Evolutionary conservation across 2,797 vertebrate genomes (phyloP).

Genomic region (Heliangelus exortis): DNA sequence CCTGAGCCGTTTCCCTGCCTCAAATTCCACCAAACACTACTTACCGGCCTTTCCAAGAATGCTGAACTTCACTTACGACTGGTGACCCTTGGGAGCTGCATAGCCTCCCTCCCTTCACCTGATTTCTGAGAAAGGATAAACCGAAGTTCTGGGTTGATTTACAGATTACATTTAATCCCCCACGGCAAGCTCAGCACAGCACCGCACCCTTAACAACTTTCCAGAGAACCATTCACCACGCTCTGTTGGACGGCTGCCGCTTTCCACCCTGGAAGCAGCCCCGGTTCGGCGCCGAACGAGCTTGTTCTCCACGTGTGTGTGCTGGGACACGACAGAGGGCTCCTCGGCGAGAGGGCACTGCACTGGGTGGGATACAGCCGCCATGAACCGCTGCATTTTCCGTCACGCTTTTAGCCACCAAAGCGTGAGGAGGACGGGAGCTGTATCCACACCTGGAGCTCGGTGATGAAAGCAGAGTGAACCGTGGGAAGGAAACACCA

Average conservation of each 20-base stretch:
- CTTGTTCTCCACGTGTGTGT: fast-evolving
- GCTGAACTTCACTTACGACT: background rate
- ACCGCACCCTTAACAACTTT: fast-evolving
- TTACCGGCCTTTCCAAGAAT: fast-evolving
- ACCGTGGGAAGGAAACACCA: no score
- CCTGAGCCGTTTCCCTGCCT: fast-evolving
- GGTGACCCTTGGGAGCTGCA: fast-evolving
- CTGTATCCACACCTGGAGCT: background rate
- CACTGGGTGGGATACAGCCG: fast-evolving
- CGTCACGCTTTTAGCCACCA: background rate
- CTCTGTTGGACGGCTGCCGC: background rate
- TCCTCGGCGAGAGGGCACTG: background rate
- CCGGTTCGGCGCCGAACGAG: fast-evolving
- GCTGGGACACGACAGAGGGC: no score
- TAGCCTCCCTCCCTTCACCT: background rate
- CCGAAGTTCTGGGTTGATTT: background rate
- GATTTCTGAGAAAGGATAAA: fast-evolving
- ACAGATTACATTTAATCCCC: background rate
- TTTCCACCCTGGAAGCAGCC: fast-evolving
- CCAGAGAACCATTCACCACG: fast-evolving
- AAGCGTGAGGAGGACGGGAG: fast-evolving
- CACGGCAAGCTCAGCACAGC: fast-evolving
- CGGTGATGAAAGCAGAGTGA: no score
- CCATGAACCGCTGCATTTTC: fast-evolving
- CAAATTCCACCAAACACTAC: fast-evolving